Conservation (phyloP, 2,797 vertebrate genomes). For the Lithobates sylvaticus region DNA sequence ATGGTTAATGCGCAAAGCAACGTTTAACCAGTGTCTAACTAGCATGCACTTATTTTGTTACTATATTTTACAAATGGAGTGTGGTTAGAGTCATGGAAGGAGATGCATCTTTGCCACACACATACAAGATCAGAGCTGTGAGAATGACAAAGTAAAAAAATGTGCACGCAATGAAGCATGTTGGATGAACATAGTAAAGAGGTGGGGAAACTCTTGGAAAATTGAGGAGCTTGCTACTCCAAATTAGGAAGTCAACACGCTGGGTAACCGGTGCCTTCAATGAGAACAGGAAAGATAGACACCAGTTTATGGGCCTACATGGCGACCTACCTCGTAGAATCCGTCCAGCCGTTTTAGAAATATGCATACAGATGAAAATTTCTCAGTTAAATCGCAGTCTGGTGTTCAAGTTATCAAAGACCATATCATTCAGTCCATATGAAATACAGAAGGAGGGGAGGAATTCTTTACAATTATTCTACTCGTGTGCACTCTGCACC, state of each 20-base stretch:
- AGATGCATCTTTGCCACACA: not conserved
- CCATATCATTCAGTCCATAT: not conserved
- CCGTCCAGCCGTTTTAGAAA: not conserved
- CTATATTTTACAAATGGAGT: conserved; percentile 16
- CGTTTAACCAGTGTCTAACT: not conserved
- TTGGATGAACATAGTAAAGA: too few species aligned
- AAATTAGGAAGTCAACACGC: too few species aligned
- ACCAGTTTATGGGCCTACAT: too few species aligned
- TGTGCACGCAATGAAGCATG: too few species aligned
- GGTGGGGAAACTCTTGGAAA: too few species aligned
- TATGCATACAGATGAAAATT: not conserved
- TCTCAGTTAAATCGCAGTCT: not conserved
- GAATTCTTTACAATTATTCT: conserved; percentile 16
- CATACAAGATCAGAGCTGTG: not conserved
- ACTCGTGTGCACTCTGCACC: conserved; percentile 18
- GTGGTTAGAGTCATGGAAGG: conserved; percentile 20
- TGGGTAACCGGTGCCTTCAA: too few species aligned
- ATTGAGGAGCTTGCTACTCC: too few species aligned
- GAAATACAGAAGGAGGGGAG: not conserved
- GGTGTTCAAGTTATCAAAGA: not conserved
- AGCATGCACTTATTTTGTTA: conserved; percentile 26
- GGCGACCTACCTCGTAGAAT: too few species aligned
- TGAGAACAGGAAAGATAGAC: too few species aligned
- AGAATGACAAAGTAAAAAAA: not conserved
- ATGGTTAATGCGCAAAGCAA: not conserved